A percentile compares a stretch with the other conserved stretches of the same genome.
Conservation (phyloP, 2,113 vertebrate species). For the Stomatorhinus ivindoensis region DNA sequence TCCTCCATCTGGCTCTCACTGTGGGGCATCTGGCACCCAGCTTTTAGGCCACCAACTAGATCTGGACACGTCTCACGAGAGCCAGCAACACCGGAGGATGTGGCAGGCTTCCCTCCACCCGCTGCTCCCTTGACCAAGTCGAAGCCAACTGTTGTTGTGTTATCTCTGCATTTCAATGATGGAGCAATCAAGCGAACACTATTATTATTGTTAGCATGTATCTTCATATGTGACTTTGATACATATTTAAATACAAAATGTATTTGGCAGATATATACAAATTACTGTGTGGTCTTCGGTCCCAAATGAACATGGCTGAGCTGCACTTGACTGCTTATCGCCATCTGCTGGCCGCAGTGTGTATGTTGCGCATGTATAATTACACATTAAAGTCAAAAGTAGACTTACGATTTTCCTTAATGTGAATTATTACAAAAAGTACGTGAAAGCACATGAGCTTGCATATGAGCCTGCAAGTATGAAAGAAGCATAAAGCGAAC, state of each 20-base stretch:
- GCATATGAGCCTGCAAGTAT: not conserved
- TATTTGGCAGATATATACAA: not conserved
- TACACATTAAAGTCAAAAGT: not conserved
- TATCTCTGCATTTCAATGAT: not conserved
- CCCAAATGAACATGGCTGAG: not conserved
- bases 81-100: not conserved
- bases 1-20: not conserved
- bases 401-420: not conserved
- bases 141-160: not conserved
- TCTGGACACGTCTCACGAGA: not conserved
- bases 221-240: not conserved
- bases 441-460: not conserved
- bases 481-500: not conserved
- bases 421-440: not conserved
- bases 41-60: not conserved
- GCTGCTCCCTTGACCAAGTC: not conserved
- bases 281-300: not conserved
- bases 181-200: not conserved
- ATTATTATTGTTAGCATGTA: not conserved
- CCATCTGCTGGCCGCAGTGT: not conserved
- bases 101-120: not conserved
- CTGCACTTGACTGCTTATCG: not conserved
- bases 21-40: not conserved
- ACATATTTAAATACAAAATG: not conserved
- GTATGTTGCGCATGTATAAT: not conserved